phyloP scores from a whole-genome alignment of 2,888 invertebrate species.

The Laothoe populi region DNA sequence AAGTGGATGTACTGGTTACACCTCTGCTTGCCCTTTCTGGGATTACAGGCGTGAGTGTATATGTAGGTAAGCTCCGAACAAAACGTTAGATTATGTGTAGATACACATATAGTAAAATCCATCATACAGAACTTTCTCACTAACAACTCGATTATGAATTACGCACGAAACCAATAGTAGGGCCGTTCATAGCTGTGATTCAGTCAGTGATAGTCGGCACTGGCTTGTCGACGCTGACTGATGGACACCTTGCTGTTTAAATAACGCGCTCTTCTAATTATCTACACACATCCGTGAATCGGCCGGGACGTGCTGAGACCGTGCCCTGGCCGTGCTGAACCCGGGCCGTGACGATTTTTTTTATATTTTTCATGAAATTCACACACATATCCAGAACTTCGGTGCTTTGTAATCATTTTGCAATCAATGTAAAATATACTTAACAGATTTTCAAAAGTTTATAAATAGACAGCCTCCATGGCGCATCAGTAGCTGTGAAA shows the following conservation, averaged over 20 bases:
- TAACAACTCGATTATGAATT: background rate
- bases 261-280: background rate
- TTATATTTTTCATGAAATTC: background rate
- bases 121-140: background rate
- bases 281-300: background rate
- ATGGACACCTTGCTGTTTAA: background rate
- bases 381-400: too few relatives aligned
- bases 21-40: too few relatives aligned
- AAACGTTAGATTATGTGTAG: too few relatives aligned
- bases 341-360: background rate
- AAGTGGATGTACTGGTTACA: too few relatives aligned
- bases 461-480: too few relatives aligned
- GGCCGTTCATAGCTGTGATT: background rate
- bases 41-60: too few relatives aligned
- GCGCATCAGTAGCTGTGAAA: too few relatives aligned
- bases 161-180: background rate
- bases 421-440: too few relatives aligned
- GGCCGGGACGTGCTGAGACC: background rate
- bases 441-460: too few relatives aligned
- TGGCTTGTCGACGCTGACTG: constrained; percentile 3
- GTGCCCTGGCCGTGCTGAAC: background rate
- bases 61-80: too few relatives aligned
- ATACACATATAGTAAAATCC: background rate
- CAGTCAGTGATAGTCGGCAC: constrained; percentile 7
- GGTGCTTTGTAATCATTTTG: too few relatives aligned